Percentiles rank a stretch among this genome's conserved stretches.
Conservation (phyloP, 2,797 vertebrate species). For the Phoxinus dragarum region DNA sequence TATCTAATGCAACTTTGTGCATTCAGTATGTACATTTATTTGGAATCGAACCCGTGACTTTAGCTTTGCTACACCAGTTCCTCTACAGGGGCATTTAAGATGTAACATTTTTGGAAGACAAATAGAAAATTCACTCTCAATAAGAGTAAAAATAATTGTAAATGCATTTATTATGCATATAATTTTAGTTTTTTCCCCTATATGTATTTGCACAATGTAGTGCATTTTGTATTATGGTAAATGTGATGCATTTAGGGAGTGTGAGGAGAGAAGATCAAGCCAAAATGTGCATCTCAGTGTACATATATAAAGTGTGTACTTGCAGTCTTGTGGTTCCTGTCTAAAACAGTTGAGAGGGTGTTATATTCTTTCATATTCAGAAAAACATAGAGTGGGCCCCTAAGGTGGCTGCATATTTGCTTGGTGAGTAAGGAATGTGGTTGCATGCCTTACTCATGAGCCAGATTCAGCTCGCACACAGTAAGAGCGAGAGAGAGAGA, state of each 20-base stretch:
- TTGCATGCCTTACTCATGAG: conserved; percentile 92
- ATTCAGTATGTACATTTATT: not conserved
- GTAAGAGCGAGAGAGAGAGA: conserved; percentile 65
- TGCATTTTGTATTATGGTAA: not conserved
- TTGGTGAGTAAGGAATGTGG: conserved; percentile 94
- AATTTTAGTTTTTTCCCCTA: not conserved
- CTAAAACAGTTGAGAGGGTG: conserved; percentile 7
- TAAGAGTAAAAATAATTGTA: not conserved
- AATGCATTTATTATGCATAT: not conserved
- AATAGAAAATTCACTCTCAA: not conserved
- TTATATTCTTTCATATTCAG: conserved; percentile 39
- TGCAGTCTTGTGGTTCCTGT: conserved; percentile 25
- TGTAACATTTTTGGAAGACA: not conserved
- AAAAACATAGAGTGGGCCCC: conserved; percentile 58
- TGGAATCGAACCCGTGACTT: not conserved
- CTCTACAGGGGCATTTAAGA: not conserved
- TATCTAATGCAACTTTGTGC: not conserved
- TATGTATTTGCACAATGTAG: not conserved
- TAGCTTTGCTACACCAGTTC: not conserved
- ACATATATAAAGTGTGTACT: not conserved
- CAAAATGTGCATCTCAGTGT: not conserved
- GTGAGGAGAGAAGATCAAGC: not conserved
- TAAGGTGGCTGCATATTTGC: conserved; percentile 86
- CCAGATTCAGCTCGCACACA: conserved; percentile 82
- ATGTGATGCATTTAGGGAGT: not conserved